Evolutionary conservation across 2,113 vertebrate genomes (phyloP), one percentile per base, ranked within the genome.

Genomic region (Pungitius pungitius): DNA sequence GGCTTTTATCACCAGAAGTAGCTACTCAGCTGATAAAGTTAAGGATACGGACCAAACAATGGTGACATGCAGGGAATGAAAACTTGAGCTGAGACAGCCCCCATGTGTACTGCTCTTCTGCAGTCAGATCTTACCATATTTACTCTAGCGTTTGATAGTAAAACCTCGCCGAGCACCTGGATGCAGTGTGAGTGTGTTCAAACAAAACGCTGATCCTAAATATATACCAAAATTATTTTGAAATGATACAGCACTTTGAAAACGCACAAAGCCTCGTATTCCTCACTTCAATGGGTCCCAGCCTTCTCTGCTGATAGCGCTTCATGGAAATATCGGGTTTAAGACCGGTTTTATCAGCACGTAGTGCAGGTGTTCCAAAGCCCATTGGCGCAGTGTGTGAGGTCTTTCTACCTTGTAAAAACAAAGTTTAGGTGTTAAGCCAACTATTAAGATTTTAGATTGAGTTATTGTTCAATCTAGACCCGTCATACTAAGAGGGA

Each of bases 11-110:
- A 62, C 14, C 40, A 64, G 58, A 82, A 77, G 20, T n/a, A 40
- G 55, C 72, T 69, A 9, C 20, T 2, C 42, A 42, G 27, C 51
- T 75, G 75, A 65, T 58, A 73, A 64, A 77, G 72, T 30, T 37
- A 60, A 73, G 66, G 65, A 81, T 75, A 73, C 69, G 39, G 63
- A 67, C 67, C n/a, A 73, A 67, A 78, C 2, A 40, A 78, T 80
- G 76, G 72, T 76, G 82, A 72, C 76, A 83, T 78, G 78, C 75
- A 81, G 65, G 82, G 79, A 85, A 85, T 52, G 20, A 77, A 75
- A 63, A 83, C 59, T 82, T 57, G 45, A 84, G 58, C 55, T 54
- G 27, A 59, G 56, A 43, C 33, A 77, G 54, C 14, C 58, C 72
- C 45, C 24, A 11, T 56, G 61, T 49, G 30, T 43, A 45, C 69